phyloP scores from a whole-genome alignment of 2,797 vertebrate species.

The Anniella stebbinsi region DNA sequence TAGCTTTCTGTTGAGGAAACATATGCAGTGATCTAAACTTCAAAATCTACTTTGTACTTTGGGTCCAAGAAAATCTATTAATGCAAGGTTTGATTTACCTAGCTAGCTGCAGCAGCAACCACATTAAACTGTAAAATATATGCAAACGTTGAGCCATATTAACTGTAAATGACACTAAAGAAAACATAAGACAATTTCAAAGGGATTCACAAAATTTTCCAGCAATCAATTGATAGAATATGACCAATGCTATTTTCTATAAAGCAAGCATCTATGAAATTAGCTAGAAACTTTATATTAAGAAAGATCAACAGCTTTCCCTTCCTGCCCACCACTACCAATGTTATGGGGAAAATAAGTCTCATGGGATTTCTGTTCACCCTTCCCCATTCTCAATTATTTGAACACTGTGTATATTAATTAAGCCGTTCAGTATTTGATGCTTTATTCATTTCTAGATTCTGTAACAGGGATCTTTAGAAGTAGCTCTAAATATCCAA shows the following conservation, averaged over 20 bases:
- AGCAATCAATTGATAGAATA: not conserved
- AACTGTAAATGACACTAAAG: fast-evolving
- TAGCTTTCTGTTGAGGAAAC: conserved; percentile 34
- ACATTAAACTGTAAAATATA: fast-evolving
- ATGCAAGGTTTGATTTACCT: not conserved
- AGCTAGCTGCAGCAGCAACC: not conserved
- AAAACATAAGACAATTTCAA: not conserved
- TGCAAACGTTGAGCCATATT: not conserved
- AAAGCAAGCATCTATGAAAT: not conserved
- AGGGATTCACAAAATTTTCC: not conserved
- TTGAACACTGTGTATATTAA: not conserved
- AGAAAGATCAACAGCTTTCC: not conserved
- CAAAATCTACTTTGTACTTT: fast-evolving
- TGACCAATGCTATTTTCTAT: not conserved
- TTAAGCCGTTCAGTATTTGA: fast-evolving
- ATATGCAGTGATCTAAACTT: conserved; percentile 23
- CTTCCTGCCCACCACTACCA: not conserved
- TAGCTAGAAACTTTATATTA: not conserved
- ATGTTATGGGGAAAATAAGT: too few relatives aligned
- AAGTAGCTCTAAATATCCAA: not conserved
- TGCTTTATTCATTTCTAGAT: not conserved
- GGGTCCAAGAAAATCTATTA: not conserved
- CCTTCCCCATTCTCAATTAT: not conserved
- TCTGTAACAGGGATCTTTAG: not conserved
- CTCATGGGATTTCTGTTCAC: not conserved